phyloP scores from a whole-genome alignment of 2,113 vertebrate species.

The Melanerpes aurifrons region DNA sequence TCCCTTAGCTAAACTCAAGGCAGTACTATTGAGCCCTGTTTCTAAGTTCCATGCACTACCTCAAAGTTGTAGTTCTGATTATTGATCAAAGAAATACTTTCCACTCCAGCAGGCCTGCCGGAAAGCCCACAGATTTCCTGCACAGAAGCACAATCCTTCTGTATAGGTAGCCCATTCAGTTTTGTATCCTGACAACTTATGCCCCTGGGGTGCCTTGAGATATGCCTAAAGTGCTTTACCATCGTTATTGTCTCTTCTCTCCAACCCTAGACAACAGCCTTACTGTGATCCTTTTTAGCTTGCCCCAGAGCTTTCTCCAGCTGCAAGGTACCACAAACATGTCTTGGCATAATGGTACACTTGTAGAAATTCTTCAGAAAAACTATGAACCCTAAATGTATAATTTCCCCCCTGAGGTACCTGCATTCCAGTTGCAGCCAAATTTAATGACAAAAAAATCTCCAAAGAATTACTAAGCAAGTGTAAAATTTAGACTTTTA shows the following conservation, averaged over 20 bases:
- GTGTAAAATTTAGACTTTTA: not conserved
- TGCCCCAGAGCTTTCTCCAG: not conserved
- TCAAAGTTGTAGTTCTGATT: not conserved
- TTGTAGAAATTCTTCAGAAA: not conserved
- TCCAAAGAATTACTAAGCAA: not conserved
- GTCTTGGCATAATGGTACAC: not conserved
- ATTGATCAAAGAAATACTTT: not conserved
- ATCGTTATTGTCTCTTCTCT: not conserved
- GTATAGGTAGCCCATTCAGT: accelerated
- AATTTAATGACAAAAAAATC: not conserved
- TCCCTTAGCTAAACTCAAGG: not conserved
- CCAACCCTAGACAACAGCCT: not conserved
- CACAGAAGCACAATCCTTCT: not conserved
- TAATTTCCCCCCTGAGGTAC: not conserved
- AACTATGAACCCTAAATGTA: not conserved
- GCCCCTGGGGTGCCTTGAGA: not conserved
- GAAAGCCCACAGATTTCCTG: not conserved
- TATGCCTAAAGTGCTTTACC: not conserved
- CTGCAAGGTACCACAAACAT: not conserved
- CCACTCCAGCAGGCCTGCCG: not conserved
- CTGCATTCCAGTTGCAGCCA: not conserved
- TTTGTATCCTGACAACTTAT: not conserved
- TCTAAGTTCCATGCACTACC: not conserved
- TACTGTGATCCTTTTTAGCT: not conserved
- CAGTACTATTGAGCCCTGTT: not conserved